Evolutionary conservation across 1,140 invertebrate species (phyloP), one percentile per base, ranked within the genome.

Genomic region (Batillaria attramentaria): DNA sequence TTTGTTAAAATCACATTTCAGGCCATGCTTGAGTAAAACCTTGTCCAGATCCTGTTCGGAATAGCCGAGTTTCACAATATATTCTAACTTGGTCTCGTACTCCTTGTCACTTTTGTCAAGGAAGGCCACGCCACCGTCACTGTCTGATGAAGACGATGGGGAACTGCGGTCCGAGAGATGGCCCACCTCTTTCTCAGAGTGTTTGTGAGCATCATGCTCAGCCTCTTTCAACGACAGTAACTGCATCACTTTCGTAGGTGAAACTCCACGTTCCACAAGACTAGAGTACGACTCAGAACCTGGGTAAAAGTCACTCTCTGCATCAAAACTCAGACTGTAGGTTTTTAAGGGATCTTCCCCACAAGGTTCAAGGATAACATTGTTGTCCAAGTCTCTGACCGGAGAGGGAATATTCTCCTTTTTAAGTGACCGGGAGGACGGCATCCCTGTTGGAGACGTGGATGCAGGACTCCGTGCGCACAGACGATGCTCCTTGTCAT

Each of bases 31-130:
- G 69, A 94, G 93, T 20, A 98, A 88, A 0, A 96, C 97, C 0
- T 94, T 94, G 83, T 96, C 94, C 0, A 98, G 95, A 73, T 97
- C 93, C 42, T 93, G 91, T 84, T 99, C 97, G 0, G 95, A 95
- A 90, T 98, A 99, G 18, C 97, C 97, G 60, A 98, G 91, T 91
- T 97, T 98, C 41, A 96, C 91, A 0, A 95, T 96, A 42, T 41
- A 75, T 35, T 62, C 39, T 24, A 75, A 28, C 13, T 57, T 18
- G n/a, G 20, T 50, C n/a, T 75, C 35, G 37, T 75, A 75, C 4
- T 39, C 20, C 0, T 35, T 35, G 57, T 75, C 73, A 18, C 35
- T 41, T n/a, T 62, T 75, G 57, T 75, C 73, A 4, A 60, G 31
- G 50, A 60, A 37, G 18, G 6, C 13, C 0, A 1, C 72, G 37